These are phyloP conservation scores for Sciurus carolinensis DNA, from an alignment of 2,797 vertebrate species.

Conservation along the genomic window DNA sequence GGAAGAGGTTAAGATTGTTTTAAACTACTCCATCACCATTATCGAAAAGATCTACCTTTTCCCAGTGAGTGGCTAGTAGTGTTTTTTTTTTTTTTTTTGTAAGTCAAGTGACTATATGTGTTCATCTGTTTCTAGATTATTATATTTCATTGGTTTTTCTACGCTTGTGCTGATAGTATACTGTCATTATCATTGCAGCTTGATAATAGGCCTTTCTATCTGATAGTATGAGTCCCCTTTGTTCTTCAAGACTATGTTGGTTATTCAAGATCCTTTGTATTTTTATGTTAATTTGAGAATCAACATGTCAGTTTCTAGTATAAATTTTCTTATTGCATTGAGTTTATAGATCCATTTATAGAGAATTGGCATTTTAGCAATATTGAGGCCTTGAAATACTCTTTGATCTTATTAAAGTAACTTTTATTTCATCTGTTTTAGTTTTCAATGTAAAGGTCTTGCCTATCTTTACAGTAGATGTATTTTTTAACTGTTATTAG, in stretches of 20 bases:
- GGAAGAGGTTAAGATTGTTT: neutral
- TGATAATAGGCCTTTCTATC: neutral
- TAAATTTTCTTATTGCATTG: constrained; percentile 18
- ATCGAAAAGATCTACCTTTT: constrained; percentile 7
- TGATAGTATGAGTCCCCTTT: neutral
- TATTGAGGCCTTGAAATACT: neutral
- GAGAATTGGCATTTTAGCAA: constrained; percentile 11
- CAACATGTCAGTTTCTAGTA: neutral
- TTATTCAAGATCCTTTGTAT: neutral
- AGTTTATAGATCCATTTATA: constrained; percentile 41
- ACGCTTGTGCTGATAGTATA: neutral
- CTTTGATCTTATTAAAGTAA: neutral
- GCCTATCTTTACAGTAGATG: neutral
- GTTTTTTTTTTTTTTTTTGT: neutral
- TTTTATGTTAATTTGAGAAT: constrained; percentile 19
- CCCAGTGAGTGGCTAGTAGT: neutral
- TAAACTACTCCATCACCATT: neutral
- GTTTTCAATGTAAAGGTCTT: neutral
- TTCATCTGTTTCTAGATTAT: constrained; percentile 32
- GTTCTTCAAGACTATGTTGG: constrained; percentile 27
- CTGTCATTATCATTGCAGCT: neutral
- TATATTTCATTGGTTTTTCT: neutral
- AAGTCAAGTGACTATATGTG: neutral
- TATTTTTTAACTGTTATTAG: neutral
- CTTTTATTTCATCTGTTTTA: neutral